Conservation (phyloP, 2,113 vertebrate genomes). For the Ellobius talpinus region DNA sequence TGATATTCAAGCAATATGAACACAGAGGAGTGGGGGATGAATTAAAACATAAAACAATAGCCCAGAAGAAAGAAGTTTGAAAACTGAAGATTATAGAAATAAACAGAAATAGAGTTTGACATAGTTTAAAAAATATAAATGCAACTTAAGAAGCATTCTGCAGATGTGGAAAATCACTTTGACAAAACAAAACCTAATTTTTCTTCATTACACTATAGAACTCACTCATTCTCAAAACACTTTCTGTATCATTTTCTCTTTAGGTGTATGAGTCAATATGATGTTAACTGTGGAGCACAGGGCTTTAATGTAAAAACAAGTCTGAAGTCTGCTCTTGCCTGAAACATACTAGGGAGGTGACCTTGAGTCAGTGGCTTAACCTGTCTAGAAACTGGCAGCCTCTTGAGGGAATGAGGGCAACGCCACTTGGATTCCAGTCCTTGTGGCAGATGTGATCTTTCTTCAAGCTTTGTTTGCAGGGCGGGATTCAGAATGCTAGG, state of each 20-base stretch:
- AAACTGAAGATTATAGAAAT: not conserved
- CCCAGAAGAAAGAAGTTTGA: not conserved
- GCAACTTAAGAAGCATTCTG: not conserved
- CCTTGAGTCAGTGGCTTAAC: slow-evolving; percentile 64
- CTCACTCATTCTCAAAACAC: not conserved
- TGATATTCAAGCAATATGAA: not conserved
- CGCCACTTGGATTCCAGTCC: slow-evolving; percentile 36
- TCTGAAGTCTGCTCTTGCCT: not conserved
- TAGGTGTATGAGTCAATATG: not conserved
- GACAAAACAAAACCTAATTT: not conserved
- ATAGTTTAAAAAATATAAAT: not conserved
- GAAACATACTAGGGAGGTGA: not conserved
- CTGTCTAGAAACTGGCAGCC: slow-evolving; percentile 40
- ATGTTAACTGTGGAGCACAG: not conserved
- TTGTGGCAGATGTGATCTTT: slow-evolving; percentile 16
- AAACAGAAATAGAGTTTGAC: not conserved
- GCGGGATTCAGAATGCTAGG: not conserved
- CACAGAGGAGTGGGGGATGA: not conserved
- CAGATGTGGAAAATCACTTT: not conserved
- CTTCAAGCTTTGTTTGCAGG: slow-evolving; percentile 58
- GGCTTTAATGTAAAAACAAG: not conserved
- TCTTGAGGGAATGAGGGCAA: not conserved
- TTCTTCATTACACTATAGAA: not conserved
- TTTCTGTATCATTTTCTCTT: slow-evolving; percentile 43
- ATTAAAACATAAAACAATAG: not conserved